Percentiles rank a stretch among this genome's conserved stretches.
Conservation (phyloP, 2,113 vertebrate species). For the Varanus komodoensis region DNA sequence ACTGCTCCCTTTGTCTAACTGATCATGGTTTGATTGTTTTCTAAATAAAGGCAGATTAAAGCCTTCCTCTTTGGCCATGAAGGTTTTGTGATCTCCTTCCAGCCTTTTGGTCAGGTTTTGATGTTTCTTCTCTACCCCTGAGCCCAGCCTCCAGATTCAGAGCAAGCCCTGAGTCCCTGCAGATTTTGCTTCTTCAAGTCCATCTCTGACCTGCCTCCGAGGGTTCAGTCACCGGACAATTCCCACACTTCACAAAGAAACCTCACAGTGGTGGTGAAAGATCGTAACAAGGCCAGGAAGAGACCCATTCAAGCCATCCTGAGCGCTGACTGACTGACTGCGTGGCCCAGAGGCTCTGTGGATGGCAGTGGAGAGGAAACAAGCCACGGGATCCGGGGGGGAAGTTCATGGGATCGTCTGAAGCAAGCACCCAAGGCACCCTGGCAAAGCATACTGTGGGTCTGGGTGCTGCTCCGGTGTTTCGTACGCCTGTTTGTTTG, state of each 20-base stretch:
- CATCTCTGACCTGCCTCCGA: not conserved
- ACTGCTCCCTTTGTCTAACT: constrained; percentile 50
- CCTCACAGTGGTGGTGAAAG: not conserved
- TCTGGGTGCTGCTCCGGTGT: not conserved
- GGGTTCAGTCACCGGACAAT: not conserved
- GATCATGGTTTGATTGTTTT: constrained; percentile 13
- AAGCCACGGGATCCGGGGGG: not conserved
- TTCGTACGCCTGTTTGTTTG: not conserved
- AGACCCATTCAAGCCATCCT: not conserved
- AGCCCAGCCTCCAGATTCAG: not conserved
- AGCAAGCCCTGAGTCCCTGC: constrained; percentile 25
- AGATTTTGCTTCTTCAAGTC: constrained; percentile 10
- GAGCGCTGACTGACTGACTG: not conserved
- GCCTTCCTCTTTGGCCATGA: constrained; percentile 65
- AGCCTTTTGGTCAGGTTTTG: constrained; percentile 42
- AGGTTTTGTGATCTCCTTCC: constrained; percentile 68
- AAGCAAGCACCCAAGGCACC: not conserved
- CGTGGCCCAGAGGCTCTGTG: not conserved
- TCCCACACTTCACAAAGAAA: not conserved
- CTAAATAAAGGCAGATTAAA: constrained; percentile 62
- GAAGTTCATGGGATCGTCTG: not conserved
- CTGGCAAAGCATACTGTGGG: not conserved
- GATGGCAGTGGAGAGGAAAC: not conserved
- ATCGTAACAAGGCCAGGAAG: not conserved
- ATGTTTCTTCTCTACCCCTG: constrained; percentile 9